phyloP scores from a whole-genome alignment of 2,797 vertebrate genomes.

The Echeneis naucrates region DNA sequence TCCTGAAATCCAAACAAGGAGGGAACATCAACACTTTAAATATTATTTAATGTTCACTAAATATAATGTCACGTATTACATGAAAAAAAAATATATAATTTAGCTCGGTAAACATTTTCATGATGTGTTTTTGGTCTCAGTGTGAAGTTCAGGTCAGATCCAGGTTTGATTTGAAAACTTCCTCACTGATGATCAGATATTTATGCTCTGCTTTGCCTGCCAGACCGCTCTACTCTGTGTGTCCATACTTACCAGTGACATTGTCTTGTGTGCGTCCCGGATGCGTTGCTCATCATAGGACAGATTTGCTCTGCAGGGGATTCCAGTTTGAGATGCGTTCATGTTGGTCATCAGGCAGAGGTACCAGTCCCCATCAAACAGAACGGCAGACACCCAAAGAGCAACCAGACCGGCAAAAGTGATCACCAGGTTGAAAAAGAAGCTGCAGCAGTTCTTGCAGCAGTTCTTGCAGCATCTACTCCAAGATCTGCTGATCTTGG shows the following conservation, averaged over 20 bases:
- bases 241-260: conserved; percentile 39
- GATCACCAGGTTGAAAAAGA: rapidly evolving
- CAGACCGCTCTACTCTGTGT: not conserved
- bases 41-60: too few species aligned
- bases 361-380: conserved; percentile 58
- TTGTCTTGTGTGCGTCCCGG: not conserved
- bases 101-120: too few species aligned
- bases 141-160: too few species aligned
- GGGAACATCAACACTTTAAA: not conserved
- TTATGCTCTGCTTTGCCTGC: too few species aligned
- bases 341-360: conserved; percentile 33
- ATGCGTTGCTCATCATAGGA: not conserved
- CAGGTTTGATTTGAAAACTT: too few species aligned
- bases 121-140: too few species aligned
- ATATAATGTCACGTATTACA: too few species aligned
- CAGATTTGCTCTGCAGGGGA: conserved; percentile 34
- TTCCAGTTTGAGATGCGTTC: not conserved
- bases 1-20: conserved; percentile 11
- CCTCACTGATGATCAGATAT: too few species aligned
- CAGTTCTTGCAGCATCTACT: too few species aligned
- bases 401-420: rapidly evolving
- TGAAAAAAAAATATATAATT: too few species aligned
- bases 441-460: rapidly evolving
- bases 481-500: too few species aligned
- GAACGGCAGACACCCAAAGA: conserved; percentile 27